These are phyloP conservation scores for Rambutsinella grinnellia DNA, from an alignment of 2,888 invertebrate species.

Conservation along the genomic window DNA sequence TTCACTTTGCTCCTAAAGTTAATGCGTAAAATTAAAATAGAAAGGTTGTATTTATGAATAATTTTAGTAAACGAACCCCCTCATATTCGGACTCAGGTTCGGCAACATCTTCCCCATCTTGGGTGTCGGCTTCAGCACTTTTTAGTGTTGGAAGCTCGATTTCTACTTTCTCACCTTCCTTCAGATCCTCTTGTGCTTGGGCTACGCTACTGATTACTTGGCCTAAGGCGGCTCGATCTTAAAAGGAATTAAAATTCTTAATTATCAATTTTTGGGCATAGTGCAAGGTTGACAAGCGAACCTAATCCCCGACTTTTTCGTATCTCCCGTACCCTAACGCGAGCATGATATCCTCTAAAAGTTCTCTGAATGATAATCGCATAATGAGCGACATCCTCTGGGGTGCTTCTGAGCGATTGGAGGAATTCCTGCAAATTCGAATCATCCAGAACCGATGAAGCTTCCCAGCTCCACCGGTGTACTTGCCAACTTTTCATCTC, in stretches of 20 bases:
- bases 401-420: conserved; percentile 26
- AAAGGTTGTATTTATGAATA: too few relatives aligned
- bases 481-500: conserved; percentile 16
- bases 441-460: conserved; percentile 37
- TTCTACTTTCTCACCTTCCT: neutral
- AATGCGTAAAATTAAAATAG: too few relatives aligned
- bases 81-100: too few relatives aligned
- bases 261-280: too few relatives aligned
- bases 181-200: neutral
- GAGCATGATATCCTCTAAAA: conserved; percentile 24
- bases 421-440: conserved; percentile 50
- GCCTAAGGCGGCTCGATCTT: neutral
- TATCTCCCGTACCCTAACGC: conserved; percentile 14
- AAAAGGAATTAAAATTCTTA: too few relatives aligned
- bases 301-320: neutral
- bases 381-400: conserved; percentile 45
- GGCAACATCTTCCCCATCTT: too few relatives aligned
- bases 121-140: too few relatives aligned
- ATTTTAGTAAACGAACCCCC: too few relatives aligned
- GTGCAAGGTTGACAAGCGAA: too few relatives aligned
- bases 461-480: conserved; percentile 50
- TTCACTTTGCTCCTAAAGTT: neutral
- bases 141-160: too few relatives aligned
- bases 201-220: neutral
- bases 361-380: conserved; percentile 41